Conservation (phyloP, 2,113 vertebrate genomes). For the Psilopogon haemacephalus region DNA sequence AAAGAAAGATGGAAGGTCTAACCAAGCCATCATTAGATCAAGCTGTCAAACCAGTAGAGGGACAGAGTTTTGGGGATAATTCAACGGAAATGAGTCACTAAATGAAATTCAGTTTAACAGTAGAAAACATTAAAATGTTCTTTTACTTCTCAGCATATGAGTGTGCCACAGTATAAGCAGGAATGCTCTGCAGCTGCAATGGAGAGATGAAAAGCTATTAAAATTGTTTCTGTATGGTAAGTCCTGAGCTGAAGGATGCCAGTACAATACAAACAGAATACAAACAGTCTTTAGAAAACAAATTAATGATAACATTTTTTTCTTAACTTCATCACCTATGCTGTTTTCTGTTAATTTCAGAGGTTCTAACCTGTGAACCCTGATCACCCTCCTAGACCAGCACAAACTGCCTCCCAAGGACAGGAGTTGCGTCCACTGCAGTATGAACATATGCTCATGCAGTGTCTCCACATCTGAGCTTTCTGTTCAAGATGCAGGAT, state of each 20-base stretch:
- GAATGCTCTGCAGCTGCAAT: not conserved
- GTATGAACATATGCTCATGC: not conserved
- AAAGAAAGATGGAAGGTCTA: not conserved
- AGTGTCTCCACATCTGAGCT: accelerated
- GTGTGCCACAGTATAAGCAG: not conserved
- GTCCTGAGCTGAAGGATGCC: not conserved
- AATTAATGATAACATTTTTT: not conserved
- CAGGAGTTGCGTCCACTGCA: not conserved
- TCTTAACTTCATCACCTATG: not conserved
- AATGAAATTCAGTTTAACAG: not conserved
- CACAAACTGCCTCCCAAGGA: accelerated
- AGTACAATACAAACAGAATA: accelerated
- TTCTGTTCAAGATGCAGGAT: not conserved
- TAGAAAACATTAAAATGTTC: not conserved
- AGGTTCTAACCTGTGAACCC: not conserved
- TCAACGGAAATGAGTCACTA: not conserved
- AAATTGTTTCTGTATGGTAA: not conserved
- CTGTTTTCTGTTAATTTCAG: not conserved
- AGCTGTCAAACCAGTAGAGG: not conserved
- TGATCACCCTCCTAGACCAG: accelerated
- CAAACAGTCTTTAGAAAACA: not conserved
- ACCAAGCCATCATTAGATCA: not conserved
- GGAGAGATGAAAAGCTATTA: not conserved
- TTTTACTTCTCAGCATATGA: not conserved
- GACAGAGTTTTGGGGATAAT: not conserved